These are phyloP conservation scores for Phoebastria nigripes DNA, from an alignment of 2,797 vertebrate genomes.

Conservation along the genomic window DNA sequence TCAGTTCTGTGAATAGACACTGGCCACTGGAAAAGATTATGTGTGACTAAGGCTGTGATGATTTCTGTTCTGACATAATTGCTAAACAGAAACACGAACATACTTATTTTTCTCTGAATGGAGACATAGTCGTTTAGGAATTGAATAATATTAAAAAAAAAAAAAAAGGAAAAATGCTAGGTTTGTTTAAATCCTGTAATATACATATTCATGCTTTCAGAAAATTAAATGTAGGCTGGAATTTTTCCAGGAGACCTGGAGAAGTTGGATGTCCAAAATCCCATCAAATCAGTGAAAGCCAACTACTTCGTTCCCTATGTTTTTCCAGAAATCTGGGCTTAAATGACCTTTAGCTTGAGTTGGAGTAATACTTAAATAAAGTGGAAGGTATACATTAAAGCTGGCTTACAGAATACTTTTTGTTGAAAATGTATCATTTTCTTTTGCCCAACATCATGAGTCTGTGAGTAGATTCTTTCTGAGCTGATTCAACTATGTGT, in stretches of 20 bases:
- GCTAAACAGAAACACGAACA: background rate
- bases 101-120: background rate
- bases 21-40: slow-evolving; percentile 59
- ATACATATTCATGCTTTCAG: background rate
- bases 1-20: slow-evolving; percentile 57
- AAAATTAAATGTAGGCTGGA: background rate
- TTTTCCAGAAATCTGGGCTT: background rate
- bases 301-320: background rate
- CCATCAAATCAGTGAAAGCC: background rate
- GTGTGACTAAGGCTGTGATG: slow-evolving; percentile 13
- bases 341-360: background rate
- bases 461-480: background rate
- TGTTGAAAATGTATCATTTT: background rate
- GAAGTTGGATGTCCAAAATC: background rate
- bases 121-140: background rate
- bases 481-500: background rate
- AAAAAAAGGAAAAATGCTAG: background rate
- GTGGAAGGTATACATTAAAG: background rate
- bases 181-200: background rate
- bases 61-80: slow-evolving; percentile 13
- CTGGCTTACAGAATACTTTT: background rate
- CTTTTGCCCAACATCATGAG: background rate
- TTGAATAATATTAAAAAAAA: background rate
- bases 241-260: background rate
- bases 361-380: background rate